Base-by-base conservation (phyloP, 2,888 invertebrate genomes). In the Acleris laterana region DNA sequence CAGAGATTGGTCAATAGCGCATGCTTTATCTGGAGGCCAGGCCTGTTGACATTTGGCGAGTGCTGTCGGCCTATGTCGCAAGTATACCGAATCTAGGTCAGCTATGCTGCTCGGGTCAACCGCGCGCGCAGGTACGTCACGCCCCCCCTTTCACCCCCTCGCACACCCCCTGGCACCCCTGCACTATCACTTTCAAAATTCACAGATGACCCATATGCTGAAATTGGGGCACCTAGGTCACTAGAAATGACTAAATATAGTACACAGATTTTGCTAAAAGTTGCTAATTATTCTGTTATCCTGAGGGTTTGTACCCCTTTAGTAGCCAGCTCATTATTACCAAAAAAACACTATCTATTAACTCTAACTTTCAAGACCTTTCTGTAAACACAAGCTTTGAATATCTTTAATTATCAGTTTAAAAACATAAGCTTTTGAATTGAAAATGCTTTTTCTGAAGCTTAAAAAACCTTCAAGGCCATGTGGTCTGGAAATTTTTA, bases 81-180 rank as follows among this genome's bases (percentile, higher is more conserved):
- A 89, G 81, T 42, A n/a, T 70, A 28, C 19, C 22, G 68, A 72
- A 91, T 82, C 80, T 92, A 75, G 92, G 92, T 92, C 91, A 91
- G 51, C 51, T 38, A 38, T 13, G 38, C 38, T 70, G 74, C 76
- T 74, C 67, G 80, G 84, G 87, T 84, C 83, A 79, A 69, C 19
- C 83, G 88, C 90, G 90, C 88, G 86, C 91, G 90, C 89, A 81
- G 76, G 22, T 46, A 91, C 91, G 90, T 91, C 89, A 90, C 76
- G 20, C 72, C 79, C 79, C 79, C 84, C 75, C 77, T 62, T 38
- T 13, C 38, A 38, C 38, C 38, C 62, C 62, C 42, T 50, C 51
- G 56, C 71, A 66, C 78, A 79, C 78, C 81, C 83, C 20, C 4
- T 17, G 11, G 56, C 84, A 85, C 84, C 83, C 74, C 70, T 70